Evolutionary conservation across 2,888 invertebrate genomes (phyloP).

Genomic region (Antheraea assamensis): DNA sequence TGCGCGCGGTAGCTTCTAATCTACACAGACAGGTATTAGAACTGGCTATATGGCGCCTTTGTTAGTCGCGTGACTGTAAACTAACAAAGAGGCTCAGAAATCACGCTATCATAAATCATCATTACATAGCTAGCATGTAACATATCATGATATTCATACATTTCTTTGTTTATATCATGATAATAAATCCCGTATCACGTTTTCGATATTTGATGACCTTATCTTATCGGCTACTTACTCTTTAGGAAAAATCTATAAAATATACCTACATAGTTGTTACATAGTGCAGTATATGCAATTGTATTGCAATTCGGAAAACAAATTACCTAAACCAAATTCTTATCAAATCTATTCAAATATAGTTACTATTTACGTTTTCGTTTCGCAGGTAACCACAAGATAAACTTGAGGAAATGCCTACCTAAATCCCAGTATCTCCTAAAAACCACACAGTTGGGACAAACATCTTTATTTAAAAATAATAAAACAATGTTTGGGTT

Average conservation of each 20-base stretch:
- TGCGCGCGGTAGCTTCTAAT: not conserved
- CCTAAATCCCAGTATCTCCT: too few species aligned
- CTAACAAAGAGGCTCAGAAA: not conserved
- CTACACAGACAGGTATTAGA: conserved; percentile 3
- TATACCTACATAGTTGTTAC: not conserved
- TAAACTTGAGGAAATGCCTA: too few species aligned
- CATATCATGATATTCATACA: conserved; percentile 5
- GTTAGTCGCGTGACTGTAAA: not conserved
- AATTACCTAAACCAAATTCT: not conserved
- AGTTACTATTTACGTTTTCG: too few species aligned
- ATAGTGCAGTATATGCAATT: not conserved
- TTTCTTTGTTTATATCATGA: not conserved
- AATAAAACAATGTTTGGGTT: too few species aligned
- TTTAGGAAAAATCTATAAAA: conserved; percentile 20
- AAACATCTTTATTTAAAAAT: too few species aligned
- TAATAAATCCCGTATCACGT: not conserved
- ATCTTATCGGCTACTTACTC: conserved; percentile 25
- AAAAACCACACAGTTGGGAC: too few species aligned
- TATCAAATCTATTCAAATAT: not conserved
- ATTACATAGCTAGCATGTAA: not conserved
- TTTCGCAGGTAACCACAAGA: too few species aligned
- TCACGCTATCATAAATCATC: not conserved
- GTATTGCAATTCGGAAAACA: not conserved
- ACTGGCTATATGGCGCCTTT: not conserved
- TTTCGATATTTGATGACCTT: conserved; percentile 19